phyloP scores from a whole-genome alignment of 2,888 invertebrate species.

The Steinernema carpocapsae region DNA sequence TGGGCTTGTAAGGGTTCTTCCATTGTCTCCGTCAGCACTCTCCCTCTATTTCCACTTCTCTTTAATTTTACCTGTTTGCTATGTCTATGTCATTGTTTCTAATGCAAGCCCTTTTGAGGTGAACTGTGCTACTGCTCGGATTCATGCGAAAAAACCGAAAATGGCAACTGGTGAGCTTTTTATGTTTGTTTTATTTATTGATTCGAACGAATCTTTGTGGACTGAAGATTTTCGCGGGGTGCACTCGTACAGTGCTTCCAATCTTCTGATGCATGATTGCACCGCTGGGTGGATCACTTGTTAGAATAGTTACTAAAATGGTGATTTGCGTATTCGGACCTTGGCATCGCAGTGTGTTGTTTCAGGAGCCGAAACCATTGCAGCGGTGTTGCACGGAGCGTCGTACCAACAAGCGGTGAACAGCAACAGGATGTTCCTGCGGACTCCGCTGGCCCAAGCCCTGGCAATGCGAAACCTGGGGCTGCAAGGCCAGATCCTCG shows the following conservation, averaged over 20 bases:
- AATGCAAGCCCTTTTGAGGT: conserved; percentile 74
- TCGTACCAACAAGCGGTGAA: conserved; percentile 28
- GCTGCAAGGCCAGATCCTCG: neutral
- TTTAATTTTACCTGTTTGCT: conserved; percentile 30
- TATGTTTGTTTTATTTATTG: conserved; percentile 34
- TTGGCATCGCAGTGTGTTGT: neutral
- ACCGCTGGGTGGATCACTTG: conserved; percentile 33
- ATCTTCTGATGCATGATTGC: conserved; percentile 31
- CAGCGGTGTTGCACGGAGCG: conserved; percentile 17
- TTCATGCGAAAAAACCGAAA: conserved; percentile 93
- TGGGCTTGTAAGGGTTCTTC: neutral
- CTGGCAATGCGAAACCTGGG: conserved; percentile 45
- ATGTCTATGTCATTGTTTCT: conserved; percentile 32
- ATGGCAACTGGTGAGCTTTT: conserved; percentile 48
- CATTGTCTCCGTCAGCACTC: neutral
- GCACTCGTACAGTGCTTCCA: neutral
- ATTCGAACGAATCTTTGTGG: neutral
- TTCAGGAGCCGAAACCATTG: conserved; percentile 20
- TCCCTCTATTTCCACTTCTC: neutral
- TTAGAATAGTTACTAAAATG: conserved; percentile 12
- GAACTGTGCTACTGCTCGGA: conserved; percentile 98
- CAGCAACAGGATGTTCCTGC: conserved; percentile 20
- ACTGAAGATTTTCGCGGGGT: conserved; percentile 14
- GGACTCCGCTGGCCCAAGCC: conserved; percentile 39
- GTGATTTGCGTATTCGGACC: neutral